Conservation (phyloP, 1,140 invertebrate species). For the Drosophila nikananu region DNA sequence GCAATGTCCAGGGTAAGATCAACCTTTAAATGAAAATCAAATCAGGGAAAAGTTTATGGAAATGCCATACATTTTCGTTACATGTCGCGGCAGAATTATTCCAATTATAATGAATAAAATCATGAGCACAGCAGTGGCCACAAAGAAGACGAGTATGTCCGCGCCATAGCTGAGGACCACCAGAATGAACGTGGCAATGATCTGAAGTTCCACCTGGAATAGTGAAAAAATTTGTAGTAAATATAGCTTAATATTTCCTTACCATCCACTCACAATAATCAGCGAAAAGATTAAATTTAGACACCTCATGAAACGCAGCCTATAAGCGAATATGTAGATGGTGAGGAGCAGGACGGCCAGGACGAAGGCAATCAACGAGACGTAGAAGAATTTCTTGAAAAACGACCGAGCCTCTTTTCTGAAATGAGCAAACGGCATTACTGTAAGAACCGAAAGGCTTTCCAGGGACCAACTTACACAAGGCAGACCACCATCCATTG, state of each 20-base stretch:
- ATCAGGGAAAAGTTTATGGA: background rate
- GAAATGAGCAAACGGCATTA: background rate
- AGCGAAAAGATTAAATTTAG: conserved; percentile 28
- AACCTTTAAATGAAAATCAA: conserved; percentile 19
- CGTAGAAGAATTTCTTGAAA: conserved; percentile 11
- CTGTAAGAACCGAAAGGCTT: too few species aligned
- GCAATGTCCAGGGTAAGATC: conserved; percentile 70
- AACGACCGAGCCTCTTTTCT: background rate
- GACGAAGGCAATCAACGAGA: conserved; percentile 35
- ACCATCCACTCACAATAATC: conserved; percentile 42
- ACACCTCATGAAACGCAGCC: conserved; percentile 22
- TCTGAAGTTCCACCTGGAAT: conserved; percentile 52
- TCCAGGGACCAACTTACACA: conserved; percentile 15
- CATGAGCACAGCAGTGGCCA: conserved; percentile 9
- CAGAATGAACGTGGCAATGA: conserved; percentile 36
- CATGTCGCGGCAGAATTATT: conserved; percentile 29
- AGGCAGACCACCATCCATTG: conserved; percentile 40
- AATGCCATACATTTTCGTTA: background rate
- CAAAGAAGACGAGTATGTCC: conserved; percentile 33
- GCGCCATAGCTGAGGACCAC: conserved; percentile 4
- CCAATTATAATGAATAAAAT: conserved; percentile 25
- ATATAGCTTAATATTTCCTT: background rate
- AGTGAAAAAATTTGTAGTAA: background rate
- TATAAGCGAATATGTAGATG: conserved; percentile 49
- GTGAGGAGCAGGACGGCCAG: conserved; percentile 23